phyloP scores from a whole-genome alignment of 2,797 vertebrate species.

The Acanthis flammea region DNA sequence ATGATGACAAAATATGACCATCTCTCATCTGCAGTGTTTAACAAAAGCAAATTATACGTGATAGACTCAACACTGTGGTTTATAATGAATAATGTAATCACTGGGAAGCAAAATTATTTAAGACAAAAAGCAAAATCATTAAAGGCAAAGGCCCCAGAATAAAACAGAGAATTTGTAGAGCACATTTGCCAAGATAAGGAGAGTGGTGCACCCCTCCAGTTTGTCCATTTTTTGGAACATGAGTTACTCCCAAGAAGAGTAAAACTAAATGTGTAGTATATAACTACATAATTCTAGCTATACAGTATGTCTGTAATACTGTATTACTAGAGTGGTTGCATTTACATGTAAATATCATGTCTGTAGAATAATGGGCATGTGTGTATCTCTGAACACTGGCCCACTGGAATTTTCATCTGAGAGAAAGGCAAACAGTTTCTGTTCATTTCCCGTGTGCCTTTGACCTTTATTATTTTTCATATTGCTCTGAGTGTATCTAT shows the following conservation, averaged over 20 bases:
- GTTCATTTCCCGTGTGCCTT: not conserved
- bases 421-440: not conserved
- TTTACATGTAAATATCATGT: not conserved
- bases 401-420: not conserved
- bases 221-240: not conserved
- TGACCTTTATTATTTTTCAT: conserved; percentile 15
- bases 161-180: not conserved
- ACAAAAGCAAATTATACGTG: not conserved
- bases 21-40: not conserved
- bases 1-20: not conserved
- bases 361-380: not conserved
- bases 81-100: not conserved
- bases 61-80: not conserved
- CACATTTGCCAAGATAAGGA: not conserved
- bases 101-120: not conserved
- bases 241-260: not conserved
- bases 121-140: not conserved
- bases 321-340: not conserved
- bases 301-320: not conserved
- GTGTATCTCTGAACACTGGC: not conserved
- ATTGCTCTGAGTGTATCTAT: not conserved
- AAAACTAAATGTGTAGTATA: not conserved
- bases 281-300: not conserved
- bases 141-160: not conserved
- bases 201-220: not conserved